phyloP scores from a whole-genome alignment of 2,113 vertebrate species.

The Centrocercus urophasianus region DNA sequence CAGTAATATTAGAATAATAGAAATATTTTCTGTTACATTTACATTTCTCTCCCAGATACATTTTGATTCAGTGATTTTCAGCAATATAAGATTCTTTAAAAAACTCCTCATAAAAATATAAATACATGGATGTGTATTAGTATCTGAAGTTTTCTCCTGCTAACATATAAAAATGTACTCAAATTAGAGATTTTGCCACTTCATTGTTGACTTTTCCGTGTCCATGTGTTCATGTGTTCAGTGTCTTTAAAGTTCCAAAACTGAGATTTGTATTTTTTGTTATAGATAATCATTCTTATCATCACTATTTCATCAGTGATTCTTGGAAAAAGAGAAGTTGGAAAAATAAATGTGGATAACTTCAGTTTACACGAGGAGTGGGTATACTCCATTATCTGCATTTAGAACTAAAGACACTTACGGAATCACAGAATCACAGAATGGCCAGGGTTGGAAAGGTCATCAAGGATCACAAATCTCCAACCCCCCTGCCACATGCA shows the following conservation, averaged over 20 bases:
- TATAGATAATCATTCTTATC: not conserved
- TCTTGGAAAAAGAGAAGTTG: not conserved
- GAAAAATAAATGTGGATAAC: not conserved
- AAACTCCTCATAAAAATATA: not conserved
- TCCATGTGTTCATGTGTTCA: not conserved
- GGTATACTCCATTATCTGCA: not conserved
- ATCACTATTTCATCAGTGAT: not conserved
- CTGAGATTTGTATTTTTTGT: not conserved
- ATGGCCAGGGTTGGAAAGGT: too few relatives aligned
- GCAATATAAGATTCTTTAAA: not conserved
- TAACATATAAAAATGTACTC: not conserved
- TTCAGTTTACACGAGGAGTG: not conserved
- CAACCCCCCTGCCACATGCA: too few relatives aligned
- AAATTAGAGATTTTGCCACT: not conserved
- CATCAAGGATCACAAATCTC: too few relatives aligned
- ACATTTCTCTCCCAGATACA: not conserved
- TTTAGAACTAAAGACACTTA: not conserved
- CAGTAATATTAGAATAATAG: not conserved
- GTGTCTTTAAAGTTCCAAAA: not conserved
- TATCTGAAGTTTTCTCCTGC: not conserved
- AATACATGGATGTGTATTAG: fast-evolving
- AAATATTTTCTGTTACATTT: not conserved
- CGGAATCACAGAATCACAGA: too few relatives aligned
- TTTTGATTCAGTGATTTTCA: not conserved
- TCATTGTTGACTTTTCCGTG: not conserved